Conservation (phyloP, 2,888 invertebrate species). For the Diaphora mendica region DNA sequence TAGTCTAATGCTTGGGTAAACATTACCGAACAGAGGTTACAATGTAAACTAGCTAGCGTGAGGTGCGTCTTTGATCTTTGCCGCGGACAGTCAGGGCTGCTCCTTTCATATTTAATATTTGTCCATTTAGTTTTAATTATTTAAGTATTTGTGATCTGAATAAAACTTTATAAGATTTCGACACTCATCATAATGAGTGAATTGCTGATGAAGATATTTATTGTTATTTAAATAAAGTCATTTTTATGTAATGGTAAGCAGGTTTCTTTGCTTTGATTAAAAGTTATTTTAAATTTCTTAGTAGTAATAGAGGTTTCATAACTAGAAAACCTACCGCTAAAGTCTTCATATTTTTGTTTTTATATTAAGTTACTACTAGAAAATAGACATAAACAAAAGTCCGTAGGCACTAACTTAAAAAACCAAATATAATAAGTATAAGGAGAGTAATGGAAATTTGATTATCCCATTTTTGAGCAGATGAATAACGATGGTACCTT, state of each 20-base stretch:
- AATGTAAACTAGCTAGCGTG: constrained; percentile 74
- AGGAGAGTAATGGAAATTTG: too few species aligned
- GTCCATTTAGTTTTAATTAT: not conserved
- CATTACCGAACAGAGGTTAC: constrained; percentile 71
- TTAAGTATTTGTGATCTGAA: not conserved
- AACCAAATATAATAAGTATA: too few species aligned
- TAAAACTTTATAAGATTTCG: not conserved
- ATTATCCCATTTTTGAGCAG: too few species aligned
- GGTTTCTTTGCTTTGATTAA: not conserved
- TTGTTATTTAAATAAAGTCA: too few species aligned
- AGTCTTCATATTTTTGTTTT: too few species aligned
- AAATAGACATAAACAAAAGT: too few species aligned
- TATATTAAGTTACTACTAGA: too few species aligned
- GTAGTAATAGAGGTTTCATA: not conserved
- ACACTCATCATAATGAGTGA: not conserved
- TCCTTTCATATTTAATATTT: constrained; percentile 13
- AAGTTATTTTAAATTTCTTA: not conserved
- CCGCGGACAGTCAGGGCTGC: constrained; percentile 65
- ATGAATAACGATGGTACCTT: too few species aligned
- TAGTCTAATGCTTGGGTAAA: constrained; percentile 73
- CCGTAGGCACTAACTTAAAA: too few species aligned
- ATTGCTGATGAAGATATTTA: not conserved
- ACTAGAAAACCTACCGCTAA: not conserved
- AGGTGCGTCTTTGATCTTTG: constrained; percentile 82
- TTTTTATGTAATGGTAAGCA: too few species aligned